A percentile compares a stretch with the other conserved stretches of the same genome.
These are phyloP conservation scores for Leucophora obtusa DNA, from an alignment of 2,888 invertebrate genomes.

Conservation along the genomic window DNA sequence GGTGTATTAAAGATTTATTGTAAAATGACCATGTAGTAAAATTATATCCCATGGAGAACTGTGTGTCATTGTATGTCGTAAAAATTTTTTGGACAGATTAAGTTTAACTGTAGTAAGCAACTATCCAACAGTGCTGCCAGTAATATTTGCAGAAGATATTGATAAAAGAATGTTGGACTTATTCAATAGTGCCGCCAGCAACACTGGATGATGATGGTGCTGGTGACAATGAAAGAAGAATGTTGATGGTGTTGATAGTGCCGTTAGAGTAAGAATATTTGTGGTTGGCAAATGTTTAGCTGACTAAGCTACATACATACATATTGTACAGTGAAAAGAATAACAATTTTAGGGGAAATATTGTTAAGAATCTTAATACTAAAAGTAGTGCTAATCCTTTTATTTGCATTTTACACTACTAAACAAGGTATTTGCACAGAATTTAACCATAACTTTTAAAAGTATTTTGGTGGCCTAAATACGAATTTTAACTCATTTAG, in stretches of 20 bases:
- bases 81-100: conserved; percentile 24
- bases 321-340: not conserved
- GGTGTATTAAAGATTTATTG: conserved; percentile 34
- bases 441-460: too few relatives aligned
- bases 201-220: conserved; percentile 7
- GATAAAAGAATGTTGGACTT: not conserved
- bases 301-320: not conserved
- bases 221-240: conserved; percentile 10
- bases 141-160: not conserved
- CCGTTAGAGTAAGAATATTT: not conserved
- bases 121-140: conserved; percentile 7
- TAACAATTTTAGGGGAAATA: too few relatives aligned
- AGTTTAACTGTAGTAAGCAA: not conserved
- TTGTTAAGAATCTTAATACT: too few relatives aligned
- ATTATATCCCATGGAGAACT: conserved; percentile 53
- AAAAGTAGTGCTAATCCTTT: too few relatives aligned
- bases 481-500: too few relatives aligned
- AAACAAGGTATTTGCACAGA: too few relatives aligned
- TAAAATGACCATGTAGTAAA: conserved; percentile 36
- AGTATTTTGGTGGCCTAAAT: too few relatives aligned
- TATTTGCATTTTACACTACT: too few relatives aligned
- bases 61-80: conserved; percentile 40
- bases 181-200: conserved; percentile 1
- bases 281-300: conserved; percentile 2
- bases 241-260: not conserved